Evolutionary conservation across 2,797 vertebrate species (phyloP), one percentile per base, ranked within the genome.

Genomic region (Pangasius krempfi): DNA sequence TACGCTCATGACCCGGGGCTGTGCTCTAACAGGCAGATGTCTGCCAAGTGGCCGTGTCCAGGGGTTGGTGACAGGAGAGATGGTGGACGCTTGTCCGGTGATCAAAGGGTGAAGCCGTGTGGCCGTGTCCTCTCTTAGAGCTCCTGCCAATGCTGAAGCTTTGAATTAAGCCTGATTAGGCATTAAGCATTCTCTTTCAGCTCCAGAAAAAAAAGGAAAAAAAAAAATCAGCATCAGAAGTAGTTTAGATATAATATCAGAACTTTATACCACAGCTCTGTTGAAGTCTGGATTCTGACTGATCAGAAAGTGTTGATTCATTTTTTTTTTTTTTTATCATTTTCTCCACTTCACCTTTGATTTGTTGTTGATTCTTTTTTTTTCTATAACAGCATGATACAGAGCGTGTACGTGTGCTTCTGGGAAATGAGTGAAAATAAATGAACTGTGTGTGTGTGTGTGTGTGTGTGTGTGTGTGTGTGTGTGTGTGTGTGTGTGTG

Each of bases 1-100:
- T 92, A 8, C 20, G 50, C 64, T 70, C 83, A 70, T 54, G 83
- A 93, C 95, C 95, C 87, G 89, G 88, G 95, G 95, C 93, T 93
- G 92, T 89, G 85, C 90, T 92, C 93, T 95, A 96, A 96, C 95
- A 95, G 95, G 93, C 94, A 94, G 91, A 93, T 94, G 93, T 94
- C 94, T 94, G 93, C 92, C 92, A 86, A 92, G 92, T 94, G 92
- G 92, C 92, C 89, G 73, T 88, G 94, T 94, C 92, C 92, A 89
- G 92, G 88, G 84, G 89, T 73, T 87, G 80, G 90, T 89, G 87
- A 91, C 89, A 50, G 90, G 89, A 87, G 89, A 79, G 89, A 87
- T 89, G 89, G 90, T 86, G 84, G 90, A 91, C 90, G 90, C 88
- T 86, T 91, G 90, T 91, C 90, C 89, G 78, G 90, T 92, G 94